A percentile compares a stretch with the other conserved stretches of the same genome.
These are phyloP conservation scores for Laticauda colubrina DNA, from an alignment of 2,113 vertebrate species.

Conservation along the genomic window DNA sequence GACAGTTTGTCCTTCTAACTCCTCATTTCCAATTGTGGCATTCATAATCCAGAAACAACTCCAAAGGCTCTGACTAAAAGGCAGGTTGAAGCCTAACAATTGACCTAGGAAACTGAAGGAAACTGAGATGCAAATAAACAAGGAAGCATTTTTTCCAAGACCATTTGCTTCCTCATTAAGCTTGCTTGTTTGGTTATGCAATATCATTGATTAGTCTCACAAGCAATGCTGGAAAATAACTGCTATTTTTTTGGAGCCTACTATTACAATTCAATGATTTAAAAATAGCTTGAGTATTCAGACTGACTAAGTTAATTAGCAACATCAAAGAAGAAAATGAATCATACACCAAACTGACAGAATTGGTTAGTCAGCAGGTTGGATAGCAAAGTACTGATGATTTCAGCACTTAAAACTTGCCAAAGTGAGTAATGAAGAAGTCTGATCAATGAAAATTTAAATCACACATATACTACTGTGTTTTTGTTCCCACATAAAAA, in stretches of 20 bases:
- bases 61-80: not conserved
- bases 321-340: constrained; percentile 11
- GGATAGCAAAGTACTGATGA: constrained; percentile 2
- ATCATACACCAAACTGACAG: constrained; percentile 1
- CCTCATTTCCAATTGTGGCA: too few relatives aligned
- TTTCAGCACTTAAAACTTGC: constrained; percentile 14
- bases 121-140: not conserved
- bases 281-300: not conserved
- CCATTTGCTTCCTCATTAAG: not conserved
- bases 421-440: constrained; percentile 5
- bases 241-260: not conserved
- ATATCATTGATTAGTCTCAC: not conserved
- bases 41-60: not conserved
- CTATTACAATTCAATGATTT: not conserved
- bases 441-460: constrained; percentile 13
- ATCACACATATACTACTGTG: not conserved
- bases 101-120: not conserved
- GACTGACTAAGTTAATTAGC: constrained; percentile 15
- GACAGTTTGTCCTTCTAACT: not conserved
- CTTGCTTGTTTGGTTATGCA: not conserved
- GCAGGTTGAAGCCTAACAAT: not conserved
- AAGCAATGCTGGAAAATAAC: not conserved
- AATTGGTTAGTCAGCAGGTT: constrained; percentile 18
- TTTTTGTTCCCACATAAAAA: constrained; percentile 11
- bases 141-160: not conserved